These are phyloP conservation scores for Otus sunia DNA, from an alignment of 2,113 vertebrate species.

Conservation along the genomic window DNA sequence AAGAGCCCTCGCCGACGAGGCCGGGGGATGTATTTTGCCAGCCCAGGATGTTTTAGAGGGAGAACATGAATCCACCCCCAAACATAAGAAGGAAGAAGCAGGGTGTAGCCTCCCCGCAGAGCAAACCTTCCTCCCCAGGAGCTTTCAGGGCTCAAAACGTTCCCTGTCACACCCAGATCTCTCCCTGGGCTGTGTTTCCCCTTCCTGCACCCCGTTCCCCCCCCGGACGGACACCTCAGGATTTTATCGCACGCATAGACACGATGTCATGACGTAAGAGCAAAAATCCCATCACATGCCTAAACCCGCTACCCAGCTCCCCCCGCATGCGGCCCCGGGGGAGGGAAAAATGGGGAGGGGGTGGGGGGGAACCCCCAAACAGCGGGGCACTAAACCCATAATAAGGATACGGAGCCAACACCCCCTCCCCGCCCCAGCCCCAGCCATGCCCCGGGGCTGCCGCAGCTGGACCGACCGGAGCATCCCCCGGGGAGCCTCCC, in stretches of 20 bases:
- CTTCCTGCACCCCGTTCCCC: background rate
- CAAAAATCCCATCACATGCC: constrained; percentile 11
- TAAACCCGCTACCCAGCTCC: background rate
- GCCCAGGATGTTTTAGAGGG: background rate
- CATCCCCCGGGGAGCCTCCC: background rate
- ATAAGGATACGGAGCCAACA: background rate
- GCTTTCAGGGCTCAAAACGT: rapidly evolving
- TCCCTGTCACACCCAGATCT: background rate
- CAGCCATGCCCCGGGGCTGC: background rate
- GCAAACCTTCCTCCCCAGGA: background rate
- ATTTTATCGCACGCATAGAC: background rate
- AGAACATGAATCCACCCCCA: background rate
- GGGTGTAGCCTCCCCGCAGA: background rate
- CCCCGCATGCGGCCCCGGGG: background rate
- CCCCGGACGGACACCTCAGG: background rate
- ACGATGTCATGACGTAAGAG: background rate
- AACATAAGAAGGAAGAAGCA: rapidly evolving
- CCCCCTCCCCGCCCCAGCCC: too few relatives aligned
- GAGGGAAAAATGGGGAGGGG: background rate
- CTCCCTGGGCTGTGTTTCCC: background rate
- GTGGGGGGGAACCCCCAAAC: background rate
- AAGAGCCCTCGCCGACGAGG: background rate
- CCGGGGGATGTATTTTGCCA: background rate
- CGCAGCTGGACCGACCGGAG: background rate
- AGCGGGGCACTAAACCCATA: background rate